phyloP scores from a whole-genome alignment of 2,888 invertebrate genomes.

The Ophioninae sp. region DNA sequence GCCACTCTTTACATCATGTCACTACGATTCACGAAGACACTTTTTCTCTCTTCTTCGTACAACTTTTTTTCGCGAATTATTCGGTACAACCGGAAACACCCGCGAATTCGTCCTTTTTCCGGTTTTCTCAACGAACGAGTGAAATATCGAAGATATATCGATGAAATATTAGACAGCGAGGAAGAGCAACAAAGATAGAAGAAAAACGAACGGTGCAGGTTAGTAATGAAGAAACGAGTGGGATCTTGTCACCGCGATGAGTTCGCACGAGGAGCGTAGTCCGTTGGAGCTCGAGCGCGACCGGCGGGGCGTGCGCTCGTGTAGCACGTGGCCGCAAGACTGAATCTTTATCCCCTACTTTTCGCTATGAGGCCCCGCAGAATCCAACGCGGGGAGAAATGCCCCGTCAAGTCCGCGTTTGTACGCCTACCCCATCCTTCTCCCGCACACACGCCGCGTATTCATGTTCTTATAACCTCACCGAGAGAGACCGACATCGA shows the following conservation, averaged over 20 bases:
- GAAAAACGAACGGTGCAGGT: not conserved
- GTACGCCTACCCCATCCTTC: conserved; percentile 74
- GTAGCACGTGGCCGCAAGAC: conserved; percentile 80
- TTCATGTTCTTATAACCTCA: conserved; percentile 62
- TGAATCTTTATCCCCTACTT: conserved; percentile 78
- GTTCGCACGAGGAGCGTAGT: not conserved
- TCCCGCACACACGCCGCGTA: conserved; percentile 70
- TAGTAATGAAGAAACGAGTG: not conserved
- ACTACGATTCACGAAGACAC: not conserved
- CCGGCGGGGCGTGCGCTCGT: conserved; percentile 80
- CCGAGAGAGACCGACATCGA: conserved; percentile 56
- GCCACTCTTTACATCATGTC: too few relatives aligned
- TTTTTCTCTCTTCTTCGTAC: not conserved
- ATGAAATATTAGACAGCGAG: too few relatives aligned
- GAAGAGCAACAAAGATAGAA: too few relatives aligned
- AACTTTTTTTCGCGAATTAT: too few relatives aligned
- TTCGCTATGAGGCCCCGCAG: conserved; percentile 65
- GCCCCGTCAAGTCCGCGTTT: conserved; percentile 74
- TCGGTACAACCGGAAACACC: too few relatives aligned
- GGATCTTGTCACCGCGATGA: too few relatives aligned
- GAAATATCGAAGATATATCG: too few relatives aligned
- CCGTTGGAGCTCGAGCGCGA: conserved; percentile 73
- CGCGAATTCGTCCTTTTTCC: too few relatives aligned
- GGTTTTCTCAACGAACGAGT: too few relatives aligned
- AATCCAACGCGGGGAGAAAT: conserved; percentile 59